Conservation (phyloP, 2,888 invertebrate genomes). For the Meteorus colon region DNA sequence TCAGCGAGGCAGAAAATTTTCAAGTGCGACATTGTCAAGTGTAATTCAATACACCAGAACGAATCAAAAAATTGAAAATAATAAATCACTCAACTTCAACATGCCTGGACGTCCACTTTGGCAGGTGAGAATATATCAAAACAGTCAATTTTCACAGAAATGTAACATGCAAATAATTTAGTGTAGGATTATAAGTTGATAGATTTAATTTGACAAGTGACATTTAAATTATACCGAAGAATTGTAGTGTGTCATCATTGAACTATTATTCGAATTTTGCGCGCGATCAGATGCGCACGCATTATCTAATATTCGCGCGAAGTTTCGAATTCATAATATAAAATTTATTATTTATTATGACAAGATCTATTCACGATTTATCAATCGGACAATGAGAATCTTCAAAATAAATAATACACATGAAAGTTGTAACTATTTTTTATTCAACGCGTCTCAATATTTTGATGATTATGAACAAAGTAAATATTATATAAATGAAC, state of each 20-base stretch:
- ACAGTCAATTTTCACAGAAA: not conserved
- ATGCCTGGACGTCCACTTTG: slow-evolving; percentile 87
- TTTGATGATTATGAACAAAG: no score
- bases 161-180: slow-evolving; percentile 1
- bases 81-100: slow-evolving; percentile 58
- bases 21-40: slow-evolving; percentile 27
- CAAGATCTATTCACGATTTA: no score
- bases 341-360: not conserved
- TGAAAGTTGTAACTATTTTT: no score
- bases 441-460: no score
- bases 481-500: no score
- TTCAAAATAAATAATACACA: no score
- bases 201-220: no score
- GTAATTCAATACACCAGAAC: not conserved
- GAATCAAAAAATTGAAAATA: slow-evolving; percentile 10
- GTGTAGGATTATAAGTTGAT: not conserved
- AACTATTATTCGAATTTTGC: not conserved
- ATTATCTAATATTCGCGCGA: not conserved
- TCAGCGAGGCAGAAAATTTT: slow-evolving; percentile 35
- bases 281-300: slow-evolving; percentile 21
- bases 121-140: slow-evolving; percentile 77
- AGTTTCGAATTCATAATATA: not conserved
- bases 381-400: no score
- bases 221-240: no score
- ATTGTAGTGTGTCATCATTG: no score